These are phyloP conservation scores for Corythoichthys haematopterus DNA, from an alignment of 2,113 vertebrate species.

Conservation along the genomic window DNA sequence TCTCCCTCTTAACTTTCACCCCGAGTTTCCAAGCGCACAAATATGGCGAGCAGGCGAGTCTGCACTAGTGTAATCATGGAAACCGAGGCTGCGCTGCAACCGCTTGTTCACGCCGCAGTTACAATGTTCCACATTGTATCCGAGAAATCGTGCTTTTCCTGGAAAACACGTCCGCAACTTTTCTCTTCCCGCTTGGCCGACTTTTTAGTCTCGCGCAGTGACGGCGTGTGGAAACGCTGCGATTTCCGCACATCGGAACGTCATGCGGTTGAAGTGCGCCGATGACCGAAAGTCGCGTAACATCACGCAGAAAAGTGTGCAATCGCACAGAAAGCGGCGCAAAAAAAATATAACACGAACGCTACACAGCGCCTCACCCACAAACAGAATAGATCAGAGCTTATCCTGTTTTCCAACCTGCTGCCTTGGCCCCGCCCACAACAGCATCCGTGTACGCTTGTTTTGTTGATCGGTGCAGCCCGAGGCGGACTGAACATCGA, in stretches of 20 bases:
- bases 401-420: constrained; percentile 67
- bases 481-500: constrained; percentile 21
- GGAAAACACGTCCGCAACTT: constrained; percentile 69
- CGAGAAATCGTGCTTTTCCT: constrained; percentile 43
- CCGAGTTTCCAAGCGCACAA: constrained; percentile 48
- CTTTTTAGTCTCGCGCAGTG: constrained; percentile 27
- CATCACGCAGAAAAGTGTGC: constrained; percentile 26
- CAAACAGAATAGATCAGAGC: constrained; percentile 49
- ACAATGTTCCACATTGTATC: constrained; percentile 36
- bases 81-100: not conserved
- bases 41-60: constrained; percentile 48
- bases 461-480: constrained; percentile 24
- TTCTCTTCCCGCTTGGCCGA: constrained; percentile 27
- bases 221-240: constrained; percentile 21
- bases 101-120: constrained; percentile 14
- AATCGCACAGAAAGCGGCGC: not conserved
- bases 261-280: not conserved
- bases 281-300: not conserved
- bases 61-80: constrained; percentile 30
- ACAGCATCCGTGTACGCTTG: constrained; percentile 55
- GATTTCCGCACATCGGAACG: constrained; percentile 33
- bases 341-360: not conserved
- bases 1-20: constrained; percentile 33
- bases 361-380: constrained; percentile 53
- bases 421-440: constrained; percentile 48